Evolutionary conservation across 2,113 vertebrate genomes (phyloP), one percentile per base, ranked within the genome.

Genomic region (Tupaia tana): DNA sequence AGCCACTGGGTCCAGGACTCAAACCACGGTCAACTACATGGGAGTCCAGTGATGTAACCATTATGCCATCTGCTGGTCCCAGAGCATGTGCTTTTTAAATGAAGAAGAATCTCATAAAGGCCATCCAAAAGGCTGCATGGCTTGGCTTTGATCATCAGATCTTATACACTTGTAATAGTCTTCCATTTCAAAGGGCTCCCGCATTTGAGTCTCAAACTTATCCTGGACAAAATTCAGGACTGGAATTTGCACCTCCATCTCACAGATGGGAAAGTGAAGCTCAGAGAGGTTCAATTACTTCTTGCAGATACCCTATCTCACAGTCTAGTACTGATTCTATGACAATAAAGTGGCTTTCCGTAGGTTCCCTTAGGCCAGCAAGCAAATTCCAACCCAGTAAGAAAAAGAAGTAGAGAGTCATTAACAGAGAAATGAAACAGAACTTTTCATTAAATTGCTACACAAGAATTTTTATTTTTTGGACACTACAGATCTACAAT

Each of bases 371-470:
- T 24, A 67, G 24, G 10, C 64, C 24, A 54, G 16, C 7, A 86
- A 86, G 4, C 18, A 87, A 90, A 43, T 84, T 78, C 20, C 74
- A 84, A 54, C 3, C 59, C 13, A 54, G 20, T 11, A 63, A 64
- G 24, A 69, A 43, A 82, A 86, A 95, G 27, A 89, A 56, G 13
- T 43, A 71, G 10, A 77, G 80, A 56, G 61, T 66, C 22, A 25
- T 16, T 24, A 71, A 79, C 8, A 19, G 25, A 82, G n/a, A 74
- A 56, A 70, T 64, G 52, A 8, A 16, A n/a, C 71, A 86, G 77
- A 80, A 61, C 4, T n/a, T 94, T 86, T 91, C 67, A 90, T 88
- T 34, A 52, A 61, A 4, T 83, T 89, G 83, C 71, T 90, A 77
- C 85, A 52, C 2, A 67, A 27, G 12, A 54, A 54, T 54, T 84